These are phyloP conservation scores for Sphaerophoria taeniata DNA, from an alignment of 2,888 invertebrate species.

Conservation along the genomic window DNA sequence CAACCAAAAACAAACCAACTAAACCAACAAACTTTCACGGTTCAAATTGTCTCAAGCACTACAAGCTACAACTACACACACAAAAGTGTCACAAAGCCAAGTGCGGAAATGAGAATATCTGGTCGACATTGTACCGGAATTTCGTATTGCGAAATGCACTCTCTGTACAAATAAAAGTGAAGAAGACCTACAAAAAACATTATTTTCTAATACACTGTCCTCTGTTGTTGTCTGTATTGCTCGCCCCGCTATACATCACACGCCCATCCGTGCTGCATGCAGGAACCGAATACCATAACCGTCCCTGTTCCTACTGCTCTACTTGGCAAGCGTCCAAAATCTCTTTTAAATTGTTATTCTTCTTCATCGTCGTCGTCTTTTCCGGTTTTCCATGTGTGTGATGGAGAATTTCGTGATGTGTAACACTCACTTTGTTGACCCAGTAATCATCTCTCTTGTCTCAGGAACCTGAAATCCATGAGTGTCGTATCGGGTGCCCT, in stretches of 20 bases:
- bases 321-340: conserved; percentile 70
- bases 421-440: conserved; percentile 21
- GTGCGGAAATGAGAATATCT: too few species aligned
- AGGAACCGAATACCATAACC: not conserved
- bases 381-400: not conserved
- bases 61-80: too few species aligned
- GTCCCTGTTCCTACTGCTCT: conserved; percentile 10
- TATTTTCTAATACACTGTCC: too few species aligned
- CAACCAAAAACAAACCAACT: conserved; percentile 39
- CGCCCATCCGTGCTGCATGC: not conserved
- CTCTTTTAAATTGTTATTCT: conserved; percentile 43
- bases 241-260: not conserved
- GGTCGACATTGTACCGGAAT: too few species aligned
- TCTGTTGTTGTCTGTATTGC: conserved; percentile 8
- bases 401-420: not conserved
- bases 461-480: too few species aligned
- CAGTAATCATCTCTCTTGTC: conserved; percentile 21
- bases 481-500: too few species aligned
- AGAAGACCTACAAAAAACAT: conserved; percentile 7
- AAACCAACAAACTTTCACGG: conserved; percentile 61
- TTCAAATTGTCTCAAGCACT: too few species aligned
- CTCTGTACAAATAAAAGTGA: not conserved
- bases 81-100: too few species aligned
- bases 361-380: conserved; percentile 21
- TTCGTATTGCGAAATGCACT: too few species aligned